phyloP scores from a whole-genome alignment of 1,140 invertebrate species.

The Pantala flavescens region DNA sequence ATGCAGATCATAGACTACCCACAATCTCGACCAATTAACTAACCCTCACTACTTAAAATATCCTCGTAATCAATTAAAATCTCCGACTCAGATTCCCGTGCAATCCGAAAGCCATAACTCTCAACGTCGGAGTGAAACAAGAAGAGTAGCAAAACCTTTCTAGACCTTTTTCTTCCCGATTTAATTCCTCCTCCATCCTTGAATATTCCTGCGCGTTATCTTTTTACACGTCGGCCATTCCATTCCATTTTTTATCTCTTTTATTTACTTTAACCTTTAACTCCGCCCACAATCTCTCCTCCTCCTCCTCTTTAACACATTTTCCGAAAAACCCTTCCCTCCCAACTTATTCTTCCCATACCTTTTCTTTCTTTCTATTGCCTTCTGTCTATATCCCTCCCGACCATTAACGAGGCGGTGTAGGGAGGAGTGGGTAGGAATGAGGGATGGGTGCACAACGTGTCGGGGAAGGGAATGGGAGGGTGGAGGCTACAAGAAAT shows the following conservation, averaged over 20 bases:
- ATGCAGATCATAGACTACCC: no score
- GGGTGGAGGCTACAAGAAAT: background rate
- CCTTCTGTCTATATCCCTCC: background rate
- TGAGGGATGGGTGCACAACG: background rate
- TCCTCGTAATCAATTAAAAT: no score
- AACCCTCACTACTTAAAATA: no score
- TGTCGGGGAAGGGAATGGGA: background rate
- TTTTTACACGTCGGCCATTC: constrained; percentile 5
- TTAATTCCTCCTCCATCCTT: constrained; percentile 3
- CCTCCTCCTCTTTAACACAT: background rate
- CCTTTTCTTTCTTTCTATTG: background rate
- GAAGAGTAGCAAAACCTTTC: no score
- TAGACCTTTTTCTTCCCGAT: no score
- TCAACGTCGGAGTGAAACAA: no score
- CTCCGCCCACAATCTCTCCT: background rate
- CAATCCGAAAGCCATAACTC: no score
- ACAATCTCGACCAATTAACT: no score
- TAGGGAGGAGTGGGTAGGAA: background rate
- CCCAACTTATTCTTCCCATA: background rate
- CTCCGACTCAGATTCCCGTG: no score
- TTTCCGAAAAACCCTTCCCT: background rate
- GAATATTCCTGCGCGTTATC: background rate
- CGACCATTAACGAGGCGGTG: background rate
- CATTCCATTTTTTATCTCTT: background rate
- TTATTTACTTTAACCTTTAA: constrained; percentile 1